phyloP scores from a whole-genome alignment of 2,113 vertebrate genomes.

The Dromas ardeola region DNA sequence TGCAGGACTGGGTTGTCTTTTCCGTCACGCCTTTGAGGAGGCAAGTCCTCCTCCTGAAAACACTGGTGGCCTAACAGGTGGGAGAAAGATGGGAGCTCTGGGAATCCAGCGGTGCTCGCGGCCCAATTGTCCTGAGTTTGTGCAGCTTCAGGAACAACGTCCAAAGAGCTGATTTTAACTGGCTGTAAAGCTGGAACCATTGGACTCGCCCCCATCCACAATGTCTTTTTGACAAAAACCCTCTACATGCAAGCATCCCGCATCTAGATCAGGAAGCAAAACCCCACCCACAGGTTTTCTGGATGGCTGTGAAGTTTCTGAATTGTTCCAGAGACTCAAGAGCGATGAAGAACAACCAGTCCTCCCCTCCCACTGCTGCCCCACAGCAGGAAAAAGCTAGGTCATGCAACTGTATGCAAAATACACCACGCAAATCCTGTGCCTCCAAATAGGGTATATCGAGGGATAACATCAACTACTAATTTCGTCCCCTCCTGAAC shows the following conservation, averaged over 20 bases:
- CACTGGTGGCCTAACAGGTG: rapidly evolving
- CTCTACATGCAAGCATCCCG: background rate
- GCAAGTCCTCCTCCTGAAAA: background rate
- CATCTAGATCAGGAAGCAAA: background rate
- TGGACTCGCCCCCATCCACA: background rate
- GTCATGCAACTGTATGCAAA: background rate
- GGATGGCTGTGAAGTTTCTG: background rate
- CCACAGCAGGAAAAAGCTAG: background rate
- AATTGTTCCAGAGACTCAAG: background rate
- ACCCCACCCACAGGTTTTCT: background rate
- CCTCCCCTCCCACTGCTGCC: background rate
- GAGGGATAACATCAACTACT: background rate
- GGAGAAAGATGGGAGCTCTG: background rate
- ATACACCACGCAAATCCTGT: background rate
- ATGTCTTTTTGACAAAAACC: background rate
- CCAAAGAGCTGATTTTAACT: background rate
- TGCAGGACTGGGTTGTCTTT: background rate
- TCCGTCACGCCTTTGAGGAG: background rate
- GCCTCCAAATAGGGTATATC: rapidly evolving
- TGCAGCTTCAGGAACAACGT: background rate
- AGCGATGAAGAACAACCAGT: background rate
- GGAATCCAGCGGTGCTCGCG: background rate
- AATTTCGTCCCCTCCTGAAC: background rate
- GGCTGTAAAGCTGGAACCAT: background rate
- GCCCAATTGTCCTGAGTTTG: too few species aligned